These are phyloP conservation scores for Hirtodrosophila cameraria DNA, from an alignment of 2,888 invertebrate species.

Conservation along the genomic window DNA sequence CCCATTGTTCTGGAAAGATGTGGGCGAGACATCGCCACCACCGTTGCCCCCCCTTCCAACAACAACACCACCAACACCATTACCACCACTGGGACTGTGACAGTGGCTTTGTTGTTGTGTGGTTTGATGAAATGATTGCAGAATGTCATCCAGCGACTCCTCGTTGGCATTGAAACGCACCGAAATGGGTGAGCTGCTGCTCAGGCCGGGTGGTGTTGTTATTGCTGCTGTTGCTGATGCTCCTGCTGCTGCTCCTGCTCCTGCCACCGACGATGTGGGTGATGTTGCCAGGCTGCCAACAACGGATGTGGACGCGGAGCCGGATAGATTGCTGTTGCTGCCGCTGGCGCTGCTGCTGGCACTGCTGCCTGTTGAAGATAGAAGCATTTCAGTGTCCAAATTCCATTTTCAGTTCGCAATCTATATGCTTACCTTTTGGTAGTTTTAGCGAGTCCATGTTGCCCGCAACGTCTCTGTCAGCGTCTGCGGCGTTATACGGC, in stretches of 20 bases:
- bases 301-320: slow-evolving; percentile 61
- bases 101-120: slow-evolving; percentile 46
- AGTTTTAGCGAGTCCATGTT: slow-evolving; percentile 83
- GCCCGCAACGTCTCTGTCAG: slow-evolving; percentile 58
- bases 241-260: slow-evolving; percentile 11
- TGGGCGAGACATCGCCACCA: slow-evolving; percentile 64
- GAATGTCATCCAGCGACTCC: slow-evolving; percentile 83
- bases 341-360: slow-evolving; percentile 67
- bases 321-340: slow-evolving; percentile 72
- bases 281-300: slow-evolving; percentile 60
- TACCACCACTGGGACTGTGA: slow-evolving; percentile 60
- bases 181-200: slow-evolving; percentile 81
- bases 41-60: too few relatives aligned
- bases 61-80: slow-evolving; percentile 58
- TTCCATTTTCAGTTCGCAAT: too few relatives aligned
- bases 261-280: slow-evolving; percentile 61
- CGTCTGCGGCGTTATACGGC: slow-evolving; percentile 55
- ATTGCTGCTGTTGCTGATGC: slow-evolving; percentile 30
- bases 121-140: slow-evolving; percentile 81
- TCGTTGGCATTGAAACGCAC: slow-evolving; percentile 84
- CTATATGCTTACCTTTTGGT: slow-evolving; percentile 79
- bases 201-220: slow-evolving; percentile 73
- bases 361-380: slow-evolving; percentile 52
- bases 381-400: not conserved
- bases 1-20: slow-evolving; percentile 65